Base-by-base conservation (phyloP, 2,888 invertebrate genomes). In the Drosophila paranaensis region DNA sequence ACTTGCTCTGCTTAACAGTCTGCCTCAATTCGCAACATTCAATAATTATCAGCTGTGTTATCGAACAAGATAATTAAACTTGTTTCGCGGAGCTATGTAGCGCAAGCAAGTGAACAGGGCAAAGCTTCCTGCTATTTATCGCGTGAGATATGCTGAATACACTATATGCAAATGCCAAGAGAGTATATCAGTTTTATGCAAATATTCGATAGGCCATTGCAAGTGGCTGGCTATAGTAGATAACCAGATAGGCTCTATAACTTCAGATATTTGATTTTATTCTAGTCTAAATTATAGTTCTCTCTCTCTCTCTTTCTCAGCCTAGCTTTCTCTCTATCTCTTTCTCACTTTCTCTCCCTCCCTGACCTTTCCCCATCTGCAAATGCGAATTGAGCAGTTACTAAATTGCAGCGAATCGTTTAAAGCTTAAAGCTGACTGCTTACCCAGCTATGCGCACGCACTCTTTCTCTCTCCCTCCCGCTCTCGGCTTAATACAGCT, bases 41-140 rank as follows among this genome's bases (percentile, higher is more conserved):
- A 27, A 27, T 54, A 39, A 27, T 6, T 39, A 39, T 54, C 37
- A 37, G 35, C 6, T 35, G 16, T 33, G 50, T 35, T 35, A 51
- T 20, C 33, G 33, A 33, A 33, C 48, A 50, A 33, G 30, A 35
- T 35, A 35, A 51, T 20, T 51, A 51, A 35, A 50, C 48, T 3
- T 50, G 48, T 50, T 16, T 4, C 4, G 16, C 48, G 5, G 30
- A n/a, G 6, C 10, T 2, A 3, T 33, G n/a, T 4, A 30, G 46
- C 43, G 6, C 43, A 27, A 27, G 6, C 43, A 27, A 27, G 13
- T 27, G 0, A 48, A 30, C 46, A n/a, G n/a, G 46, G n/a, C 48
- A 30, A 48, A 30, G n/a, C 33, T 33, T 50, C 33, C 48, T 50
- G 33, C n/a, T 6, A 50, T 11, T 33, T 50, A 50, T 50, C 48